These are phyloP conservation scores for Graphium colonna DNA, from an alignment of 2,888 invertebrate genomes.

Conservation along the genomic window DNA sequence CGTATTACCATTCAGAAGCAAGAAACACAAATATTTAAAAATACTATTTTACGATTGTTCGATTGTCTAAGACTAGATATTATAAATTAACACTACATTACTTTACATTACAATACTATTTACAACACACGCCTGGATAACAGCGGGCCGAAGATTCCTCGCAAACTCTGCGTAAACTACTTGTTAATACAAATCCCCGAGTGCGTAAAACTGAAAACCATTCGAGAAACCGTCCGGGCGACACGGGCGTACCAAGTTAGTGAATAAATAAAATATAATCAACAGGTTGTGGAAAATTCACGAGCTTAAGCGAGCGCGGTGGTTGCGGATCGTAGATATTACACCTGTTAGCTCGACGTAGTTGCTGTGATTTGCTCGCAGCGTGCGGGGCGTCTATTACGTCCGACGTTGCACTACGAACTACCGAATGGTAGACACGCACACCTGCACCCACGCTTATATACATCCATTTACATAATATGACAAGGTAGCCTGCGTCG, in stretches of 20 bases:
- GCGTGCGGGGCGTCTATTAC: slow-evolving; percentile 27
- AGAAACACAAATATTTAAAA: background rate
- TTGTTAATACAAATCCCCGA: background rate
- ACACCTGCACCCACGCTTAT: slow-evolving; percentile 12
- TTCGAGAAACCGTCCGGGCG: slow-evolving; percentile 17
- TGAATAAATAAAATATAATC: slow-evolving; percentile 40
- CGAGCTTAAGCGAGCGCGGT: slow-evolving; percentile 6
- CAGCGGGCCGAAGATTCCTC: background rate
- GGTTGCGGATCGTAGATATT: slow-evolving; percentile 8
- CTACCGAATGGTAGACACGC: slow-evolving; percentile 18
- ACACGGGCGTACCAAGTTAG: slow-evolving; percentile 17
- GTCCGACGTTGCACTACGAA: slow-evolving; percentile 29
- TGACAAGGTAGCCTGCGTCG: slow-evolving; percentile 8
- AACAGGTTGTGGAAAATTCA: slow-evolving; percentile 32
- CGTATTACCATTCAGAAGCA: background rate
- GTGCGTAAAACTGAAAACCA: background rate
- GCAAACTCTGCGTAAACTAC: background rate
- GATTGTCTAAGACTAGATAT: background rate
- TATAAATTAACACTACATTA: background rate
- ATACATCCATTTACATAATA: slow-evolving; percentile 19
- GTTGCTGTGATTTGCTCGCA: slow-evolving; percentile 10
- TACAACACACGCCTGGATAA: background rate
- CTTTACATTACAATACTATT: background rate
- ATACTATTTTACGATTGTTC: background rate
- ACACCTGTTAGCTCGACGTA: slow-evolving; percentile 26